These are phyloP conservation scores for Empis livida DNA, from an alignment of 2,888 invertebrate genomes.

Conservation along the genomic window DNA sequence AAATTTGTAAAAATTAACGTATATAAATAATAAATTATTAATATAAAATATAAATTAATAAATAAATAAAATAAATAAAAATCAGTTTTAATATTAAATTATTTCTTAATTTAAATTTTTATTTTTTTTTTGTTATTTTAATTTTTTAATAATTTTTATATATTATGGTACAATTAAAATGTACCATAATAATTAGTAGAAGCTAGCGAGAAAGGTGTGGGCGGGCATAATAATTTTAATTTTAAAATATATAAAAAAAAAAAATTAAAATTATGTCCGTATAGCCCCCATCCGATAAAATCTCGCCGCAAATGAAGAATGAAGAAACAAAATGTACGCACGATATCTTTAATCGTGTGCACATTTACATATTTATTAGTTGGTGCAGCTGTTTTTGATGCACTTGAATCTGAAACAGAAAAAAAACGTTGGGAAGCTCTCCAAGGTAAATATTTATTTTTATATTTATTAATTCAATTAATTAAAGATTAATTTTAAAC, in stretches of 20 bases:
- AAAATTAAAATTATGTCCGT: slow-evolving; percentile 1
- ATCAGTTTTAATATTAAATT: no score
- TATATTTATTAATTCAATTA: neutral
- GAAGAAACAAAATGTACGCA: slow-evolving; percentile 99
- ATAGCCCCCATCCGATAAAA: slow-evolving; percentile 1
- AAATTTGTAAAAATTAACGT: neutral
- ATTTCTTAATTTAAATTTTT: neutral
- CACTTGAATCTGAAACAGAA: slow-evolving; percentile 95
- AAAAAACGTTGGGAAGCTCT: slow-evolving; percentile 78
- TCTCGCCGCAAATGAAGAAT: slow-evolving; percentile 58
- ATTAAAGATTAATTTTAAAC: no score
- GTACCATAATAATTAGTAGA: neutral
- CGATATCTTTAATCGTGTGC: slow-evolving; percentile 99
- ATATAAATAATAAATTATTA: no score
- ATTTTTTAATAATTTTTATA: neutral
- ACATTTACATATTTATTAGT: slow-evolving; percentile 99
- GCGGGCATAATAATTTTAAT: slow-evolving; percentile 1
- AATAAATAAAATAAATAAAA: no score
- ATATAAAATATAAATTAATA: no score
- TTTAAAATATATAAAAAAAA: no score
- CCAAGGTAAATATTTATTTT: slow-evolving; percentile 48
- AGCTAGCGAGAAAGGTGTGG: slow-evolving; percentile 4
- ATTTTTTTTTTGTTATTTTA: neutral
- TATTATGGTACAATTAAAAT: slow-evolving; percentile 1
- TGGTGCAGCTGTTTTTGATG: slow-evolving; percentile 98